Percentiles rank a stretch among this genome's conserved stretches.
Evolutionary conservation across 2,797 vertebrate genomes (phyloP).

Genomic region (Phoeniculus purpureus): DNA sequence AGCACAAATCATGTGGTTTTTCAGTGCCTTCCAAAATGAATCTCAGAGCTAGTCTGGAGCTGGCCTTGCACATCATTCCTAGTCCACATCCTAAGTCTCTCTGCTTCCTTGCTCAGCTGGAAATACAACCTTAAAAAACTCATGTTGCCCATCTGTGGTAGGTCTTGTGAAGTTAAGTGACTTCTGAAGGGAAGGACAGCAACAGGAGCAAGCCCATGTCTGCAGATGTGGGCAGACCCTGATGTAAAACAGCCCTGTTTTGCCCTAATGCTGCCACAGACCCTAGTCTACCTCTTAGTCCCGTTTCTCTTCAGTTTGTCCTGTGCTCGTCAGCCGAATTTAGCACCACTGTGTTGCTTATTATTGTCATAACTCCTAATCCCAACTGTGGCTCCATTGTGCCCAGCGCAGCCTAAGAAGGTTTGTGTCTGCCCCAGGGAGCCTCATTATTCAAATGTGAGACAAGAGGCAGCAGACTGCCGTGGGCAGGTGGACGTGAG

Average conservation of each 20-base stretch:
- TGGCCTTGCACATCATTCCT: neutral
- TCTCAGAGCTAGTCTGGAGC: neutral
- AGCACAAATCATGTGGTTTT: slow-evolving; percentile 45
- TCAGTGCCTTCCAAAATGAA: slow-evolving; percentile 7
- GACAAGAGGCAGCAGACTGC: neutral
- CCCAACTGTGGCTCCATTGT: neutral
- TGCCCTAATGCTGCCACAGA: neutral
- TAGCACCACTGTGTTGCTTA: neutral
- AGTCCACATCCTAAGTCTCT: neutral
- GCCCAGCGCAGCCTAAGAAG: neutral
- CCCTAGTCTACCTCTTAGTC: neutral
- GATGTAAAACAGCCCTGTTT: neutral
- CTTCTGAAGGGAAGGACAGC: neutral
- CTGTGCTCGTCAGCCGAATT: neutral
- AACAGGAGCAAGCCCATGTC: neutral
- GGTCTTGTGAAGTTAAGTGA: neutral
- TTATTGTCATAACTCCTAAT: neutral
- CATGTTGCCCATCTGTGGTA: neutral
- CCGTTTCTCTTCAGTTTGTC: neutral
- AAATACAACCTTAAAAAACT: neutral
- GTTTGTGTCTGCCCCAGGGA: neutral
- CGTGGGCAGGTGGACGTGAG: neutral
- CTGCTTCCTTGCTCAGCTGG: neutral
- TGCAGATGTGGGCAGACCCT: neutral
- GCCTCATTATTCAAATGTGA: neutral